Base-by-base conservation (phyloP, 2,797 vertebrate genomes). In the Buphagus erythrorhynchus region DNA sequence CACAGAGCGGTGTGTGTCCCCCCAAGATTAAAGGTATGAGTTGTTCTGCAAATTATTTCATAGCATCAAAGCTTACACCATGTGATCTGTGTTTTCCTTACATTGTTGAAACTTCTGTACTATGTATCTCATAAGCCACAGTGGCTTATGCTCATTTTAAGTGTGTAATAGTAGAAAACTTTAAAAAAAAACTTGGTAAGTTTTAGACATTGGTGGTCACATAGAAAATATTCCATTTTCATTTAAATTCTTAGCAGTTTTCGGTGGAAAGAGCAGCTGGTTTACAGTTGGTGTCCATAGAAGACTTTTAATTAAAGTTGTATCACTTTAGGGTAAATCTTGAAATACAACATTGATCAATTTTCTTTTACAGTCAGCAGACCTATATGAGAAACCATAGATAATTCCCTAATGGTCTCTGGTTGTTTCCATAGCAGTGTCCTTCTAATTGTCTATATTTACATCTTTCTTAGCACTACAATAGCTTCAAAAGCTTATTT, bases 221-320 rank as follows among this genome's bases (percentile, higher is more conserved):
- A 21, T 16, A 73, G 35, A 48, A 76, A 79, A 78, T 33, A 38
- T 3, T 42, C 3, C 3, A 15, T 61, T 95, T 92, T 87, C 67
- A 61, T 42, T 49, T 20, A 72, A 75, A 20, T 58, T 49, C 38
- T 72, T 57, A 49, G n/a, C 11, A 69, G 9, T 62, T 91, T 72
- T 66, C 3, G 1, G 15, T 20, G 87, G 45, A 75, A 75, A 87
- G 61, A 65, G 43, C 45, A 75, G 9, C 8, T 89, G 28, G 66
- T 63, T 92, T 84, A 77, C 25, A 43, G 25, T 38, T 93, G 62
- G 26, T 40, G 55, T 78, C 46, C 35, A 21, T 5, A 67, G 59
- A 85, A 89, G 35, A 3, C 31, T 94, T 89, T 87, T 82, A 85
- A 87, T 89, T 62, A 45, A 66, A 91, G 25, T 71, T 69, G 16